Evolutionary conservation across 2,797 vertebrate genomes (phyloP).

Genomic region (Tadarida brasiliensis): DNA sequence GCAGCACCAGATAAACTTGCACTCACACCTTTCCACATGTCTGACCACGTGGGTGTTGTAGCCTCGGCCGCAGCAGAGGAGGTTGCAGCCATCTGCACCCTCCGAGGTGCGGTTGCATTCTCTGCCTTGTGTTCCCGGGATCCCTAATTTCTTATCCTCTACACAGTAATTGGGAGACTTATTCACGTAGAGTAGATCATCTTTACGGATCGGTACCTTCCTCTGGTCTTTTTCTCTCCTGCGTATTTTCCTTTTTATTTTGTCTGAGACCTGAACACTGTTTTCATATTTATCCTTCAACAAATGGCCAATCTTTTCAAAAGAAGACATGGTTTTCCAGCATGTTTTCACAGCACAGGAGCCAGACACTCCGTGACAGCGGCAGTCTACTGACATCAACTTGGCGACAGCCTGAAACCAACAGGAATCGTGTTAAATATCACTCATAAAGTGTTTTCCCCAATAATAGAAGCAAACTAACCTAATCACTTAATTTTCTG

Average conservation of each 20-base stretch:
- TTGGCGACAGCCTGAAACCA: constrained; percentile 93
- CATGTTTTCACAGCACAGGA: constrained; percentile 99
- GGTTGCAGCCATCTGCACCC: constrained; percentile 93
- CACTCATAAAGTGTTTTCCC: background rate
- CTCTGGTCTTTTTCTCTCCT: constrained; percentile 92
- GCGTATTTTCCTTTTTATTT: constrained; percentile 90
- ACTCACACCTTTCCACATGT: constrained; percentile 95
- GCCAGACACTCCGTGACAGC: constrained; percentile 97
- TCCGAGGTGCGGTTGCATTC: constrained; percentile 94
- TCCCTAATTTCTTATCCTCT: constrained; percentile 92
- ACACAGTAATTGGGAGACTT: constrained; percentile 98
- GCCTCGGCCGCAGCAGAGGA: constrained; percentile 97
- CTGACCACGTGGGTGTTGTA: constrained; percentile 98
- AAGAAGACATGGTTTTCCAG: constrained; percentile 96
- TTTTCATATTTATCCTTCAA: constrained; percentile 97
- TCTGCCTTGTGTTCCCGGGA: constrained; percentile 94
- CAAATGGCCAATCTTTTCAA: constrained; percentile 93
- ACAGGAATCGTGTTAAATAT: constrained; percentile 68
- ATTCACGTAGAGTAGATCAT: constrained; percentile 94
- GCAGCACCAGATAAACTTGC: constrained; percentile 99
- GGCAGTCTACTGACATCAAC: constrained; percentile 96
- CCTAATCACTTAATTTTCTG: background rate
- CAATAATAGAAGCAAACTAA: background rate
- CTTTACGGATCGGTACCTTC: constrained; percentile 87
- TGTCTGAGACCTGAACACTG: constrained; percentile 94